These are phyloP conservation scores for Yponomeuta evonymella DNA, from an alignment of 2,888 invertebrate species.

Conservation along the genomic window DNA sequence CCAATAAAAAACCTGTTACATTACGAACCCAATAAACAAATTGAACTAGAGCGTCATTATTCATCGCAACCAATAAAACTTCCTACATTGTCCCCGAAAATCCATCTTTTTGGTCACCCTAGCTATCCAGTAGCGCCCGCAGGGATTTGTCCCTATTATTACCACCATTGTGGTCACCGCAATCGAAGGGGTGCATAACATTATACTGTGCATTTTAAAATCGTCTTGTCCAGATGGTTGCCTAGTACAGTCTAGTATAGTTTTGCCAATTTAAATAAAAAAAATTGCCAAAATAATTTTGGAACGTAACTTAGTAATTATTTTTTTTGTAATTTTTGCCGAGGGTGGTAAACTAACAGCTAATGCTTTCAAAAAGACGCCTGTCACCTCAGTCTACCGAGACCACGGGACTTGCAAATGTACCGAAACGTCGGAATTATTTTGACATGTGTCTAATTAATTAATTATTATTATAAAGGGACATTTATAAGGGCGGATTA, in stretches of 20 bases:
- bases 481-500: no score
- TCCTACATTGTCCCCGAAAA: background rate
- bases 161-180: conserved; percentile 12
- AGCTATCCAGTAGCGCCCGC: conserved; percentile 7
- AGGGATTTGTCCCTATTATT: conserved; percentile 10
- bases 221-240: background rate
- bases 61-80: background rate
- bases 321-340: no score
- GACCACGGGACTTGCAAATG: no score
- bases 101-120: conserved; percentile 2
- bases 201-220: conserved; percentile 10
- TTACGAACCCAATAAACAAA: background rate
- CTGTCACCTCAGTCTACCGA: no score
- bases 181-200: conserved; percentile 6
- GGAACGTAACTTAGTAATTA: no score
- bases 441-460: no score
- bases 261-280: no score
- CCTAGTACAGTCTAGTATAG: background rate
- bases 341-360: no score
- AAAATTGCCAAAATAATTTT: no score
- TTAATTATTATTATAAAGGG: no score
- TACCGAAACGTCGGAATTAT: no score
- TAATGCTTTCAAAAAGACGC: no score
- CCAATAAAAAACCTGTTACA: background rate
- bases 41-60: background rate